These are phyloP conservation scores for Drosophila testacea DNA, from an alignment of 2,888 invertebrate species.

Conservation along the genomic window DNA sequence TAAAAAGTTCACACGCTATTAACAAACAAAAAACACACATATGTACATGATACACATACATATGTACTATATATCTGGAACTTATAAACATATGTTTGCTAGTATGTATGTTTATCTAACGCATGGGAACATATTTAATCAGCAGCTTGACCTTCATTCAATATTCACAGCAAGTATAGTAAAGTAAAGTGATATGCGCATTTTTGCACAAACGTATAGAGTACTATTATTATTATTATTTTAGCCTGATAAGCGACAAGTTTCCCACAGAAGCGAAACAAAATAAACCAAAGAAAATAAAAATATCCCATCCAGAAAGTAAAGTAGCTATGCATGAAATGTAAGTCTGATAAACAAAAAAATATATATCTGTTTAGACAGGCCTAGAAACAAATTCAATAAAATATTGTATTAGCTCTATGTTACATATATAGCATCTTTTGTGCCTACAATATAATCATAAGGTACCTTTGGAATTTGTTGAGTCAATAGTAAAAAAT, in stretches of 20 bases:
- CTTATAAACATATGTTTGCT: not conserved
- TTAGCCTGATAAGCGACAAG: slow-evolving; percentile 42
- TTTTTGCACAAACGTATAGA: slow-evolving; percentile 33
- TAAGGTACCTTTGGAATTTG: slow-evolving; percentile 1
- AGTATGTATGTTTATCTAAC: slow-evolving; percentile 23
- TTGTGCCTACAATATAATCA: not conserved
- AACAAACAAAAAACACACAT: no score
- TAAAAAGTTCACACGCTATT: no score
- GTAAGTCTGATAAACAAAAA: not conserved
- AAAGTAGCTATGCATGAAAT: not conserved
- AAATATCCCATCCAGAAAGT: slow-evolving; percentile 11
- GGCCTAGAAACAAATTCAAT: not conserved
- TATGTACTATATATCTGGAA: no score
- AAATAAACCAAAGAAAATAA: slow-evolving; percentile 27
- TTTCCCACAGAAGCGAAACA: slow-evolving; percentile 46
- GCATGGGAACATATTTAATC: slow-evolving; percentile 43
- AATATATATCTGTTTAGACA: not conserved
- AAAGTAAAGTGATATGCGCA: slow-evolving; percentile 30
- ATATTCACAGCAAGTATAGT: slow-evolving; percentile 17
- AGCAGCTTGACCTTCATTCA: slow-evolving; percentile 45
- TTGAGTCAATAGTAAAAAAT: slow-evolving; percentile 26
- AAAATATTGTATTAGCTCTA: not conserved
- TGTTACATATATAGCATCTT: not conserved
- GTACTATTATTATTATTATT: slow-evolving; percentile 14
- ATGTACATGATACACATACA: no score